Percentiles rank a stretch among this genome's conserved stretches.
These are phyloP conservation scores for Ornithorhynchus anatinus DNA, from an alignment of 2,113 vertebrate species.

Conservation along the genomic window DNA sequence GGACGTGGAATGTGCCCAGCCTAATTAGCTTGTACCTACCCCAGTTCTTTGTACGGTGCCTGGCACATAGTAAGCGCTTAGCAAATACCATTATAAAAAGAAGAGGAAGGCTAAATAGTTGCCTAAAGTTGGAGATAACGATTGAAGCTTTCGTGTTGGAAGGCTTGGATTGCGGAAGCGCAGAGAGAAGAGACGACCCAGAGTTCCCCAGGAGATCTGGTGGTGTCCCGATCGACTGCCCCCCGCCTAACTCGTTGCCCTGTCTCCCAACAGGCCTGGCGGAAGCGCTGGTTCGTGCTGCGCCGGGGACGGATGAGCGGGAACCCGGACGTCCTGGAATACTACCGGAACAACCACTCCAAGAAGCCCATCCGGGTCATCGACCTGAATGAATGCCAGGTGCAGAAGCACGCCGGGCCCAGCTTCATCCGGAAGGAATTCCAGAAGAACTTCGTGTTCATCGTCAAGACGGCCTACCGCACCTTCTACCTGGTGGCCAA, in stretches of 20 bases:
- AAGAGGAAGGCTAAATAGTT: neutral
- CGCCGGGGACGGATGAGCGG: conserved; percentile 93
- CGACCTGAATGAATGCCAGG: conserved; percentile 92
- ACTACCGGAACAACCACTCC: conserved; percentile 89
- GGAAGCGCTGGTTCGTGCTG: conserved; percentile 96
- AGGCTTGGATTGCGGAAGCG: neutral
- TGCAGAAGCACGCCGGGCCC: conserved; percentile 81
- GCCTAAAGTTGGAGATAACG: neutral
- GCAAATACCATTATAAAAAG: neutral
- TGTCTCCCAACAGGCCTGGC: conserved; percentile 82
- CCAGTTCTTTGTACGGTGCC: too few species aligned
- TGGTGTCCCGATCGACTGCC: neutral
- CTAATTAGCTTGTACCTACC: too few species aligned
- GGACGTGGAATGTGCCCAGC: too few species aligned
- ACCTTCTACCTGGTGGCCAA: conserved; percentile 97
- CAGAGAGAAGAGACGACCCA: neutral
- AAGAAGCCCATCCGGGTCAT: conserved; percentile 92
- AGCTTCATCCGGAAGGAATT: conserved; percentile 86
- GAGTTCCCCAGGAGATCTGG: neutral
- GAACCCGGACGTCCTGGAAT: conserved; percentile 93
- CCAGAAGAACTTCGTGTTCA: conserved; percentile 89
- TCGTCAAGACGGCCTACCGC: conserved; percentile 88
- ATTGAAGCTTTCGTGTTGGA: neutral
- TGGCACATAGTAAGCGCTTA: neutral
- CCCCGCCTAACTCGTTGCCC: neutral